A percentile compares a stretch with the other conserved stretches of the same genome.
Evolutionary conservation across 2,797 vertebrate species (phyloP).

Genomic region (Argentina silus): DNA sequence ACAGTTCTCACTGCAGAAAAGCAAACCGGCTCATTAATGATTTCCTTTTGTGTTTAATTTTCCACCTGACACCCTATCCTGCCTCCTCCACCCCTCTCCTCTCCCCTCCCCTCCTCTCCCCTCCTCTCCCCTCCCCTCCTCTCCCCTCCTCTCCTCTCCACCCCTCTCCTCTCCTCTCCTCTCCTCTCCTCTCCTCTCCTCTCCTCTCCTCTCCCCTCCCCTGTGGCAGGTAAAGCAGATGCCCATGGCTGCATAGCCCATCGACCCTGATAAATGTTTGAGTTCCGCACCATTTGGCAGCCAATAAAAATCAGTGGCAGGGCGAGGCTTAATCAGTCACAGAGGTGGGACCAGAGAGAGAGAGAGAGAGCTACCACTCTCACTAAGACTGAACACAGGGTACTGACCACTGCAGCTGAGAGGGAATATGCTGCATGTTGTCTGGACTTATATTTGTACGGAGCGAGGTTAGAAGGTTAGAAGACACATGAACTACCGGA

Average conservation of each 20-base stretch:
- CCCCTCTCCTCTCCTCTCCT: neutral
- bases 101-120: neutral
- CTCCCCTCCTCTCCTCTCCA: constrained; percentile 42
- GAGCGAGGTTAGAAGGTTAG: too few relatives aligned
- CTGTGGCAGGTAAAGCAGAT: constrained; percentile 70
- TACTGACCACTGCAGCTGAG: neutral
- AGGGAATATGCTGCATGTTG: neutral
- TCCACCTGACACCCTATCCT: constrained; percentile 17
- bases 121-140: constrained; percentile 25
- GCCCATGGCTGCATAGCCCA: constrained; percentile 50
- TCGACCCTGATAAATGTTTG: constrained; percentile 82
- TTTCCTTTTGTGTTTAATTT: constrained; percentile 63
- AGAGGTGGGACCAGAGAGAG: constrained; percentile 41
- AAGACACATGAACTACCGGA: too few relatives aligned
- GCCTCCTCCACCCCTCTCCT: constrained; percentile 2
- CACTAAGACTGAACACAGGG: neutral
- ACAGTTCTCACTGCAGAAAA: constrained; percentile 52
- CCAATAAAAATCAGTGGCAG: constrained; percentile 79
- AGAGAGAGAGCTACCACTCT: neutral
- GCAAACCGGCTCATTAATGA: constrained; percentile 45
- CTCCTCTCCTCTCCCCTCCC: constrained; percentile 48
- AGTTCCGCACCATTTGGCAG: constrained; percentile 78
- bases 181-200: neutral
- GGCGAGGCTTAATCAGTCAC: constrained; percentile 73
- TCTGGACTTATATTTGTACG: too few relatives aligned